Conservation (phyloP, 2,113 vertebrate genomes). For the Physeter macrocephalus region DNA sequence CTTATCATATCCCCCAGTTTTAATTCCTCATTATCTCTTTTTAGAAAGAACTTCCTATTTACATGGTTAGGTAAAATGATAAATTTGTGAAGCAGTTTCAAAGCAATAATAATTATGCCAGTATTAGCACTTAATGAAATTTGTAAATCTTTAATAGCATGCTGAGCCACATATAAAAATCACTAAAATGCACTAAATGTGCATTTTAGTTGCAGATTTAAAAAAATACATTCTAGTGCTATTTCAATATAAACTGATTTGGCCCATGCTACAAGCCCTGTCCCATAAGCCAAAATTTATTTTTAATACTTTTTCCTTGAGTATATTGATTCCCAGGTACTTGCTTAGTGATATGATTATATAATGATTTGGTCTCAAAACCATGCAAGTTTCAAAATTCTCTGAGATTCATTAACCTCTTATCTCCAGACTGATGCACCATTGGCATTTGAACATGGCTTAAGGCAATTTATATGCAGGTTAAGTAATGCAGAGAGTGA, state of each 20-base stretch:
- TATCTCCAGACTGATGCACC: neutral
- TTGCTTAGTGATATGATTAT: neutral
- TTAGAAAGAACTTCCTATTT: neutral
- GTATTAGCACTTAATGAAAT: neutral
- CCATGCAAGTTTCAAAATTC: neutral
- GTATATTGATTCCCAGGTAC: neutral
- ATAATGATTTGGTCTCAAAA: neutral
- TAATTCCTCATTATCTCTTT: neutral
- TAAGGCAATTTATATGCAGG: slow-evolving; percentile 46
- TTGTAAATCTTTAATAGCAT: neutral
- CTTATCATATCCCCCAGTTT: neutral
- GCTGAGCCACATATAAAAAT: neutral
- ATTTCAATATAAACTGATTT: neutral
- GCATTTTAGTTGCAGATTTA: neutral
- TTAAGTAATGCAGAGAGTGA: neutral
- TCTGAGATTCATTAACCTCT: slow-evolving; percentile 31
- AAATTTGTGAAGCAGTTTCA: neutral
- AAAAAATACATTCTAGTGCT: neutral
- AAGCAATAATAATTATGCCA: neutral
- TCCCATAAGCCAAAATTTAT: neutral
- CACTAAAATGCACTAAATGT: neutral
- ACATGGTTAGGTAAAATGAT: neutral
- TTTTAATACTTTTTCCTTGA: neutral
- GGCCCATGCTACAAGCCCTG: neutral
- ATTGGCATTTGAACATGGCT: neutral